A percentile compares a stretch with the other conserved stretches of the same genome.
phyloP scores from a whole-genome alignment of 2,113 vertebrate species.

The Mandrillus leucophaeus region DNA sequence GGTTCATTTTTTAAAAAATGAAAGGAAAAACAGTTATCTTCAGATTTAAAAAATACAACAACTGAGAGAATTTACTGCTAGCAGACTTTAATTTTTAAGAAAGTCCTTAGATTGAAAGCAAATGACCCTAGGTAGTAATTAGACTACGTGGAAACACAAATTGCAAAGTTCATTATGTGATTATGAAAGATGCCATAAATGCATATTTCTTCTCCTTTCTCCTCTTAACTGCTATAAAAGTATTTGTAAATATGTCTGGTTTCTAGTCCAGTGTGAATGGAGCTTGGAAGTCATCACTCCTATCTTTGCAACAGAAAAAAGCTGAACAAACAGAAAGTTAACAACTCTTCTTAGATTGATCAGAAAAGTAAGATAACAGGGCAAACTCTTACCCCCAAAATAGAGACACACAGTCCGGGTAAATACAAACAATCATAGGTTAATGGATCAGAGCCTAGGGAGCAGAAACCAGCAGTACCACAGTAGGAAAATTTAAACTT shows the following conservation, averaged over 20 bases:
- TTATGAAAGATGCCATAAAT: background rate
- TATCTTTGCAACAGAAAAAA: background rate
- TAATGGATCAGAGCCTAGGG: background rate
- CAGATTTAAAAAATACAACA: background rate
- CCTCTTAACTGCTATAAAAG: background rate
- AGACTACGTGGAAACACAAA: background rate
- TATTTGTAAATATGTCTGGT: background rate
- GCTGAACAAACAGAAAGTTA: background rate
- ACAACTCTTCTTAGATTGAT: background rate
- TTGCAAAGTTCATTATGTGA: background rate
- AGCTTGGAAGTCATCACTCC: background rate
- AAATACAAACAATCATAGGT: background rate
- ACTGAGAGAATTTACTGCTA: background rate
- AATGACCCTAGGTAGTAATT: background rate
- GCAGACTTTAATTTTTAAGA: background rate
- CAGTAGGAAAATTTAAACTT: no score
- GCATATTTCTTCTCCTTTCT: background rate
- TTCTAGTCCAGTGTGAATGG: background rate
- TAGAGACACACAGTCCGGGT: background rate
- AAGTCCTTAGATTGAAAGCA: background rate
- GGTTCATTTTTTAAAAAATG: background rate
- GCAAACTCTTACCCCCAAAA: background rate
- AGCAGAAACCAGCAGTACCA: no score
- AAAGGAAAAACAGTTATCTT: background rate
- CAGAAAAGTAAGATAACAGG: background rate